Base-by-base conservation (phyloP, 2,797 vertebrate species). In the Prionace glauca region DNA sequence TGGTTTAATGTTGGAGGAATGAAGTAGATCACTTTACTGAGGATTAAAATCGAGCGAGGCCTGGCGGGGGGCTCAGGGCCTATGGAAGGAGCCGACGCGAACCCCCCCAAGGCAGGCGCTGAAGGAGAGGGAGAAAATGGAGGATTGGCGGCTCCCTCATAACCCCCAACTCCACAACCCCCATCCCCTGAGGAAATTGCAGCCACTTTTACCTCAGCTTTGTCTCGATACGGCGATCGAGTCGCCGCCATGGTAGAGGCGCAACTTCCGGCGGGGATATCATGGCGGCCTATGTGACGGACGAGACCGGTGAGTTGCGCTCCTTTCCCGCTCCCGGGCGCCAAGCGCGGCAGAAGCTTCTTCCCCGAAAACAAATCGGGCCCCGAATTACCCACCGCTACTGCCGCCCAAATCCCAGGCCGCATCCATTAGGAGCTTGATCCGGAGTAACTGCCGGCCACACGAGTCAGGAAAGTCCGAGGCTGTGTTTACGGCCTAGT, bases 271-370 rank as follows among this genome's bases (percentile, higher is more conserved):
- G 96, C 96, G 96, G 97, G 97, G 96, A 96, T 98, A 99, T 99
- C 98, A 99, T 99, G 99, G 98, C 99, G 98, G 99, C 98, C 97
- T 99, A 99, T 98, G 98, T 98, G 96, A 98, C 98, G 96, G 99
- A 99, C 97, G 98, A 99, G 96, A 99, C 98, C 96, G 98, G 99
- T 99, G 97, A 98, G 98, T 56, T 96, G 96, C 96, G 96, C 41
- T 69, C 56, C 14, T 88, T 95, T 60, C 3, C 29, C n/a, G 67
- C 18, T 36, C 45, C 45, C 26, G 26, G 45, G 20, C 71, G 79
- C 36, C 29, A 56, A 95, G 5, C 0, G 45, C 96, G 56, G 18
- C 60, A 18, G 94, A 9, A 9, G 88, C 36, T 26, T 65, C 62
- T 29, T 72, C 24, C 24, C 24, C 45, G 22, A 36, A 69, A 36